A percentile compares a stretch with the other conserved stretches of the same genome.
These are phyloP conservation scores for Rhodinocichla rosea DNA, from an alignment of 2,113 vertebrate genomes.

Conservation along the genomic window DNA sequence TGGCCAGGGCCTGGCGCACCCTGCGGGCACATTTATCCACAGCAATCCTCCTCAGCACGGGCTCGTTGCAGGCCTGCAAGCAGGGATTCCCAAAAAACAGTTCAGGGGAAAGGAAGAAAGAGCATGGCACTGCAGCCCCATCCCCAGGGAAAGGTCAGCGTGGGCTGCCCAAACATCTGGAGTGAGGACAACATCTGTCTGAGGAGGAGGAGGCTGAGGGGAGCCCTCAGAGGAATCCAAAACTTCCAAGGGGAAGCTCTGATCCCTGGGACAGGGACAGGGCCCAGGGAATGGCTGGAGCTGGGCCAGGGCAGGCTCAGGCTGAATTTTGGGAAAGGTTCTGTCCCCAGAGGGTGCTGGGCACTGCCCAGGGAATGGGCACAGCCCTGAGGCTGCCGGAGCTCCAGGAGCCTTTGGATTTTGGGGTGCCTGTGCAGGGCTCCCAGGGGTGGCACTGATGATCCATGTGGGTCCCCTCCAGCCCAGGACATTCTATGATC, in stretches of 20 bases:
- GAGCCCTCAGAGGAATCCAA: fast-evolving
- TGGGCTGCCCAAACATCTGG: not conserved
- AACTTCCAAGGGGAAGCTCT: not conserved
- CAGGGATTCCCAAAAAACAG: not conserved
- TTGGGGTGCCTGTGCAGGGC: not conserved
- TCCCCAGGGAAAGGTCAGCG: fast-evolving
- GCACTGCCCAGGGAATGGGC: not conserved
- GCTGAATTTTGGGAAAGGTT: not conserved
- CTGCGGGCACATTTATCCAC: constrained; percentile 96
- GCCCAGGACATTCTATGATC: not conserved
- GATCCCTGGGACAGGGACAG: not conserved
- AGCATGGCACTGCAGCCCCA: fast-evolving
- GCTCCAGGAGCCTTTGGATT: not conserved
- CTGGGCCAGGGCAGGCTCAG: not conserved
- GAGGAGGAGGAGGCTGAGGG: not conserved
- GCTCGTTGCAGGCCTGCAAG: constrained; percentile 87
- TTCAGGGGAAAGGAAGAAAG: fast-evolving
- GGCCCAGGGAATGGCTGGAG: fast-evolving
- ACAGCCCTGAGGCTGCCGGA: fast-evolving
- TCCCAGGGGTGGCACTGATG: too few species aligned
- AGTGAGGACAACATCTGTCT: not conserved
- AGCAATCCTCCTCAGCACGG: constrained; percentile 88
- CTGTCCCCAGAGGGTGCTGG: not conserved
- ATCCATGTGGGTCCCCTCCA: not conserved
- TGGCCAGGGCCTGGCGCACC: constrained; percentile 90